Base-by-base conservation (phyloP, 2,797 vertebrate genomes). In the Hybognathus amarus region DNA sequence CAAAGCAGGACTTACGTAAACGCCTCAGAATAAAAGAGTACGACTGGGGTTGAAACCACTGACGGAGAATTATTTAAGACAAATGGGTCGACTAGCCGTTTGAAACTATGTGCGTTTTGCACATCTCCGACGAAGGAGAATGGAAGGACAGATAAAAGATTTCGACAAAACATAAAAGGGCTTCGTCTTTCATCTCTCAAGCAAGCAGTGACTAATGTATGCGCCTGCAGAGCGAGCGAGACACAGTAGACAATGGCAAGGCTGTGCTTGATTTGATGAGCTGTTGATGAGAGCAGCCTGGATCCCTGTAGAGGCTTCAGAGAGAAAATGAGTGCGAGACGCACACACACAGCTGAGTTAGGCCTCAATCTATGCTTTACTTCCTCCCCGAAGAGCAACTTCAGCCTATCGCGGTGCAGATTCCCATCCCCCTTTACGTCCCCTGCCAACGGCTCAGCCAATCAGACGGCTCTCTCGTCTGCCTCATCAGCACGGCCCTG, bases 361-460 rank as follows among this genome's bases (percentile, higher is more conserved):
- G 88, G 87, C 87, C 86, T 84, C 80, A 67, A 88, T 88, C 89
- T 50, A 88, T 85, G 86, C 85, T 88, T 87, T 86, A 87, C 90
- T 91, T 91, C 87, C 87, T 85, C 90, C 86, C 88, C 81, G 15
- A 5, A 52, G 85, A 86, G 64, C 75, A 79, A 22, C 47, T 80
- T 79, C 87, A 89, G 88, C 94, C 94, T 96, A 95, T 93, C 89
- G 89, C 77, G 63, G 82, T 6, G 0, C 59, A 38, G 85, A 33
- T 83, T 56, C 91, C 75, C 89, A 87, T 89, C 90, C 91, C 54
- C 89, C 93, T 77, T 75, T 84, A 74, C 76, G 30, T 89, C 88
- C 89, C 89, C 85, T 92, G 89, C 91, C 90, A 91, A 93, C 88
- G 87, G 81, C 90, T 92, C 87, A 79, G 89, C 91, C 94, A 93